Base-by-base conservation (phyloP, 2,113 vertebrate genomes). In the Vanacampus margaritifer region DNA sequence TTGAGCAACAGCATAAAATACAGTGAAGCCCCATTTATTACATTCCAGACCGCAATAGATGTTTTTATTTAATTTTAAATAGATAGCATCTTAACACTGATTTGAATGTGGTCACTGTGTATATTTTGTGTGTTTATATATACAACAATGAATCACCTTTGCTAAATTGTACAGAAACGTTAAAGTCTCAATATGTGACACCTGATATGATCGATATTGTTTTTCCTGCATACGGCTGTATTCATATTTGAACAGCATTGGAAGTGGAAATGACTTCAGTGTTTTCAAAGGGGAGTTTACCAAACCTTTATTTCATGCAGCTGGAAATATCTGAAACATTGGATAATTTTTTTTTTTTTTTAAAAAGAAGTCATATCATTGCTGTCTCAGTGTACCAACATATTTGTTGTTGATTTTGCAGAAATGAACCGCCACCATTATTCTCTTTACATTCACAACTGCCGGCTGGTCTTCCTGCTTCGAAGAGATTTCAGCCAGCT, bases 381-480 rank as follows among this genome's bases (percentile, higher is more conserved):
- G 50, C 2, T 51, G 50, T 59, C 36, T 69, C 7, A 65, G 39
- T 70, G 11, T 75, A 41, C 69, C 35, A 28, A 21, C 24, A 46
- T n/a, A 11, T 66, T 46, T 75, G 32, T 64, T 72, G 36, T 41
- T 78, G 63, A 69, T 74, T 64, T 84, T 90, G 48, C 90, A 99
- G 97, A 98, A 80, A 98, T 97, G 95, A 99, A 99, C 85, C 92
- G 95, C 8, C 97, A 99, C 57, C 97, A 98, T 87, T 99, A 98
- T 0, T 94, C 97, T 12, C 86, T 99, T 24, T 98, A 99, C 0
- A 92, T 98, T 67, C 96, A 99, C 90, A 98, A 99, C 88, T 99
- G 97, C 77, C 94, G 96, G 1, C 87, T 99, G 14, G 97, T 99
- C 16, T 95, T 99, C 75, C 92, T 99, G 82, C 83, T 99, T 82